phyloP scores from a whole-genome alignment of 2,888 invertebrate genomes.

The Meta bourneti region DNA sequence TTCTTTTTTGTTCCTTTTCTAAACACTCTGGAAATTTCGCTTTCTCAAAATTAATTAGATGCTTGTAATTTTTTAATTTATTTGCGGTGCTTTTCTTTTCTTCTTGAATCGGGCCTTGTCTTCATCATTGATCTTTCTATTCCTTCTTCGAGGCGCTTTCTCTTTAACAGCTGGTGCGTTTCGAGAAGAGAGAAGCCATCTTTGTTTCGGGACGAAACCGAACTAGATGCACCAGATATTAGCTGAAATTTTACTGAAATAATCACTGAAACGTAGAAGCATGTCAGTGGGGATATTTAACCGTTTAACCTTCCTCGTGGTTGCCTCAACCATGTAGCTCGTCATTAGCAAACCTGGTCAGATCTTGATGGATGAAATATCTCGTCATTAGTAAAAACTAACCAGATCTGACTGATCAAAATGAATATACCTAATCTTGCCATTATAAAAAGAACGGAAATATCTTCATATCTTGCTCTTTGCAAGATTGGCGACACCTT shows the following conservation, averaged over 20 bases:
- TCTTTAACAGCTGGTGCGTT: not conserved
- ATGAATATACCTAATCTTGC: no score
- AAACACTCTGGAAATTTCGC: slow-evolving; percentile 59
- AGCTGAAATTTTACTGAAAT: not conserved
- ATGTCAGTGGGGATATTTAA: no score
- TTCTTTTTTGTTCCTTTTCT: not conserved
- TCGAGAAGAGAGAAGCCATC: not conserved
- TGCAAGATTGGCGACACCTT: no score
- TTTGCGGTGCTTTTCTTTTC: slow-evolving; percentile 37
- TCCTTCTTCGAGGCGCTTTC: not conserved
- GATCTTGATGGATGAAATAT: no score
- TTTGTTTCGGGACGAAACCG: not conserved
- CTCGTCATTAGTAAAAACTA: no score
- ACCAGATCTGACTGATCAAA: no score
- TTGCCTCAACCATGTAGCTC: no score
- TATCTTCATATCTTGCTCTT: no score
- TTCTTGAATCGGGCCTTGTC: not conserved
- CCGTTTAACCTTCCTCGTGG: no score
- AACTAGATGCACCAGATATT: not conserved
- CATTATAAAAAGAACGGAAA: no score
- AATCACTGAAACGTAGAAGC: no score
- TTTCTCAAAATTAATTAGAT: slow-evolving; percentile 63
- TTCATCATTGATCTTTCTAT: slow-evolving; percentile 17
- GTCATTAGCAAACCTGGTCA: no score
- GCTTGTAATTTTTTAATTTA: slow-evolving; percentile 55